Evolutionary conservation across 2,888 invertebrate genomes (phyloP), one percentile per base, ranked within the genome.

Genomic region (Eilema caniola): DNA sequence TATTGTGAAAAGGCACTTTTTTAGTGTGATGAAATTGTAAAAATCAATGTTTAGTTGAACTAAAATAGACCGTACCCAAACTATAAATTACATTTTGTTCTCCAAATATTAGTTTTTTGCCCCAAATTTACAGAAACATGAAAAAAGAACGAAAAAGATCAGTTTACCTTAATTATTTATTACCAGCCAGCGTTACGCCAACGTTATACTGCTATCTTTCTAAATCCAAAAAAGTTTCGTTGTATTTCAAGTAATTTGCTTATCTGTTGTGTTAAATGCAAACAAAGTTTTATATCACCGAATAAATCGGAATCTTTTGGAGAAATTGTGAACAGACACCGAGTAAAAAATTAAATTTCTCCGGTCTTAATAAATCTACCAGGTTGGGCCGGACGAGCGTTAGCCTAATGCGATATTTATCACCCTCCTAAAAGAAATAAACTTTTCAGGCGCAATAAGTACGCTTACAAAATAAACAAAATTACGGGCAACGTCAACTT

Each of bases 321-420:
- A 78, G 70, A 86, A 88, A 87, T 88, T 87, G 83, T 83, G 83
- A 86, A 83, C 80, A 85, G 87, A 88, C 89, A 88, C 87, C 85
- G 79, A 77, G 81, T 66, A 77, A 84, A 80, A 86, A 90, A 90
- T 89, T 86, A 89, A 90, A 87, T 86, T 86, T 83, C 80, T 77
- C 85, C 84, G 85, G 84, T 86, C 85, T 86, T 89, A 89, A 91
- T 93, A 93, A 93, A 93, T 93, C 90, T 89, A 82, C 62, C 69
- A 74, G 78, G 79, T 63, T 74, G 80, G 78, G 74, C 82, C 77
- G 83, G 84, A 80, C 83, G 81, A 79, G 83, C 85, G 85, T 89
- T 88, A 83, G 82, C 87, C 89, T 93, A 92, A 94, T 92, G 92
- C 88, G 91, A 90, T 94, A 93, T 93, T 93, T 93, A 93, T 93